phyloP scores from a whole-genome alignment of 2,888 invertebrate genomes.

The Tipula lateralis region DNA sequence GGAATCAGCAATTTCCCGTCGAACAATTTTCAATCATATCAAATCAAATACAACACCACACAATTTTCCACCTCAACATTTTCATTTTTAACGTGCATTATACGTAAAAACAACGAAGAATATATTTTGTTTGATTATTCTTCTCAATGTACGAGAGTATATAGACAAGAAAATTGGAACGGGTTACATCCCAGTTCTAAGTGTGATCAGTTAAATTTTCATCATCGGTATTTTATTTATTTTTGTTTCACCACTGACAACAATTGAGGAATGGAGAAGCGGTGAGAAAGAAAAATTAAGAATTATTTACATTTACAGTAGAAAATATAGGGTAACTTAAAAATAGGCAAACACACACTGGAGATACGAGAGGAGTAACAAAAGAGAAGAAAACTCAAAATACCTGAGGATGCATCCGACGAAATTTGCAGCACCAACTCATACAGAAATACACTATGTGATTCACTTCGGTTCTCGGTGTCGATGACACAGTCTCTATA shows the following conservation, averaged over 20 bases:
- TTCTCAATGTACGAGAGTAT: background rate
- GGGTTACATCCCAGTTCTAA: background rate
- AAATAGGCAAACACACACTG: no score
- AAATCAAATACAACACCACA: background rate
- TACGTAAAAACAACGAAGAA: background rate
- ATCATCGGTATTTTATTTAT: no score
- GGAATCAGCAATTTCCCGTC: background rate
- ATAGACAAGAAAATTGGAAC: background rate
- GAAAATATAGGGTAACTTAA: background rate
- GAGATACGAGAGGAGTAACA: no score
- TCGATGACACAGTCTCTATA: no score
- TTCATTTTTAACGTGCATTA: background rate
- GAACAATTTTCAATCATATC: conserved; percentile 6
- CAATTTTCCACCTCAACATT: conserved; percentile 19
- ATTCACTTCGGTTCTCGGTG: no score
- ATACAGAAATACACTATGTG: no score
- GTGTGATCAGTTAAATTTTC: background rate
- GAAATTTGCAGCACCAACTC: no score
- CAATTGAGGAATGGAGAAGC: background rate
- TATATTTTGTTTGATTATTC: background rate
- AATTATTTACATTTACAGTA: background rate
- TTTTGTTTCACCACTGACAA: no score
- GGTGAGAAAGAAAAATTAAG: background rate
- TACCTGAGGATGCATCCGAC: no score
- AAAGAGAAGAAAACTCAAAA: no score